Evolutionary conservation across 2,797 vertebrate genomes (phyloP), one percentile per base, ranked within the genome.

Genomic region (Artibeus jamaicensis): DNA sequence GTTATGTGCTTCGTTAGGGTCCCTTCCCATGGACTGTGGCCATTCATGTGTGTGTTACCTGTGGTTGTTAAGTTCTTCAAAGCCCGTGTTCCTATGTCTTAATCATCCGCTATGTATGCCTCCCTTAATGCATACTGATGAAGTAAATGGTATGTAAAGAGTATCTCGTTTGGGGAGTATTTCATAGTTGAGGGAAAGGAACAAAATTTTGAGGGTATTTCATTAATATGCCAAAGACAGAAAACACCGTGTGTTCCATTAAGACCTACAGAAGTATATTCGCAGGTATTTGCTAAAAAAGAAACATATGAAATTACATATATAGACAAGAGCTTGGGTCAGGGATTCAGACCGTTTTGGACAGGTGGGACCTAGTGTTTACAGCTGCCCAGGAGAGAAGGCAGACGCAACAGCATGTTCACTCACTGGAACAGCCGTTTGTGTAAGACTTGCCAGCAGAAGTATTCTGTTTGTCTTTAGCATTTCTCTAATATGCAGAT

Each of bases 101-200:
- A 9, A 26, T 92, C 74, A 74, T 91, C 44, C 91, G 42, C 34
- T 86, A 65, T 10, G 4, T 37, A 91, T n/a, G n/a, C n/a, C n/a
- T 4, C 44, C 67, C 16, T 55, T 82, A 87, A 73, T 14, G 10
- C 6, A 5, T 88, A 59, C 81, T 83, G 84, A 24, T 73, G 85
- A 67, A 81, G 29, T 95, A 94, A 96, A 55, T 53, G 77, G 37
- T 50, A 59, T 55, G 5, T 79, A 55, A 89, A 71, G 29, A 93
- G 6, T 37, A 2, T 67, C 79, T 95, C 94, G 12, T 88, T 94
- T 91, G 34, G 73, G 48, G 62, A 18, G 0, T 86, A 67, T 84
- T 96, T 96, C 10, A 62, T 88, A 86, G 50, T 89, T 77, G 16
- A 96, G 89, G 57, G 86, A 86, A 90, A 91, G 57, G 29, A 92